Evolutionary conservation across 1,140 invertebrate species (phyloP).

Genomic region (Eciton burchellii): DNA sequence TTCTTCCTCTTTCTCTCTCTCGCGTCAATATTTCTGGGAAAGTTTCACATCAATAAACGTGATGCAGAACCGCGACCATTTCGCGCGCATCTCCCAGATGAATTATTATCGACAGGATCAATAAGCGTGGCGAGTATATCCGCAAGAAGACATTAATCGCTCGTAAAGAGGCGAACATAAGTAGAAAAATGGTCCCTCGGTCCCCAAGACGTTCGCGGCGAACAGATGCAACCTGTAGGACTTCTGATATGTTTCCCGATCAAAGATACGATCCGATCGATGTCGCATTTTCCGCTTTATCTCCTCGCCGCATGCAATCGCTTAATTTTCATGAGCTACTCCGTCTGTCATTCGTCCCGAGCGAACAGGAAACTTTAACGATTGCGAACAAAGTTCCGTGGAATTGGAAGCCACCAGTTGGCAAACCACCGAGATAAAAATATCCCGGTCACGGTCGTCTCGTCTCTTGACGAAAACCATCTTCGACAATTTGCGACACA

Average conservation of each 20-base stretch:
- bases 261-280: background rate
- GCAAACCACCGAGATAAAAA: constrained; percentile 20
- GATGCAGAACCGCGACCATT: background rate
- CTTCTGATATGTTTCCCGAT: constrained; percentile 30
- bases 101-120: constrained; percentile 4
- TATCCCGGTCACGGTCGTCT: constrained; percentile 27
- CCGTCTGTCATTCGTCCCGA: background rate
- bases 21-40: background rate
- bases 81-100: constrained; percentile 11
- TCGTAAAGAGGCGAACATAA: constrained; percentile 9
- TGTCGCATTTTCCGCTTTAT: background rate
- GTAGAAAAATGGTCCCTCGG: background rate
- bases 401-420: background rate
- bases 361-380: too few relatives aligned
- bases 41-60: constrained; percentile 12
- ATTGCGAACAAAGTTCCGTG: background rate
- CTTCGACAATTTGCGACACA: constrained; percentile 14
- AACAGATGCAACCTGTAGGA: background rate
- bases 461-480: background rate
- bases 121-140: background rate
- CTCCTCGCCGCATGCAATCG: background rate
- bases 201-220: constrained; percentile 1
- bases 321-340: background rate
- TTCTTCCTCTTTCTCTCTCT: background rate
- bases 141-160: constrained; percentile 31